Evolutionary conservation across 2,113 vertebrate genomes (phyloP), one percentile per base, ranked within the genome.

Genomic region (Ciconia maguari): DNA sequence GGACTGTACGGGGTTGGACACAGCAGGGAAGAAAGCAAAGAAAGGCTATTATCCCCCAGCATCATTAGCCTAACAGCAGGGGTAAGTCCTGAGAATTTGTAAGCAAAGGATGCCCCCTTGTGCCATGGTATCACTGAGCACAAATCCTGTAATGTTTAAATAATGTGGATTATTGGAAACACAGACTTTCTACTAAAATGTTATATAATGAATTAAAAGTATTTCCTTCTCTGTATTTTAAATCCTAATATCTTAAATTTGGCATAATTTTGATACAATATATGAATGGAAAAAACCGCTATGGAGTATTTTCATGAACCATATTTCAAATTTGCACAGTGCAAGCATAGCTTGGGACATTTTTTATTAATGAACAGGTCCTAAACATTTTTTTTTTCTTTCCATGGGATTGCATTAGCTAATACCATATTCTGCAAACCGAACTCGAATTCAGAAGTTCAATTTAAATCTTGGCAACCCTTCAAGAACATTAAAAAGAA

Each of bases 401-500:
- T 17, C 16, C 4, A 83, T 79, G 36, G 65, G 52, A 51, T 49
- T 75, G 4, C 24, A 15, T 82, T 71, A 46, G 51, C 36, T 95
- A 95, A 90, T 91, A 92, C 64, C 51, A 90, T 96, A 80, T 79
- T 89, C 48, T 92, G 95, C 65, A 91, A 87, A 93, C 55, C 32
- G 77, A 89, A 95, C 96, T 93, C 3, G 7, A 94, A 97, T 94
- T 94, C 64, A 90, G 75, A 89, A 96, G 46, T 95, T 93, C 87
- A 89, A 79, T 97, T 97, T 97, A 97, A 97, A 97, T 49, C 64
- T 90, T 97, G 97, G 93, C 83, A 96, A 94, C 3, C 10, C 69
- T 97, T 93, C 96, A 97, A 87, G 71, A 68, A 80, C 88, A 95
- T 97, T 98, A 96, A 96, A 97, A 91, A 94, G 49, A 94, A 97